phyloP scores from a whole-genome alignment of 2,888 invertebrate genomes.

The Phanerotoma sp. region DNA sequence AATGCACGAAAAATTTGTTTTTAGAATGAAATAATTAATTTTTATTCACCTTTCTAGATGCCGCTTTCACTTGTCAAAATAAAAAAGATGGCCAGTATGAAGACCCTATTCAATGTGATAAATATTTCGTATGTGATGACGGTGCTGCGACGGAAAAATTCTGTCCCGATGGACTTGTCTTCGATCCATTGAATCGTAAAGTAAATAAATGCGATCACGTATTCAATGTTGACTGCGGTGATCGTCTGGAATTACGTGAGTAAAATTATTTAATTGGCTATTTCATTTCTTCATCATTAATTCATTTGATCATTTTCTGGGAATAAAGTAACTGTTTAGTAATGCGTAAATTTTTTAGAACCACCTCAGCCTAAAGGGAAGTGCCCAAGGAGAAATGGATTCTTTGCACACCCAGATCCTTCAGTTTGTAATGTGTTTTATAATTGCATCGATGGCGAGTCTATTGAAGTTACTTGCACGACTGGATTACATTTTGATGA shows the following conservation, averaged over 20 bases:
- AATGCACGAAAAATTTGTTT: background rate
- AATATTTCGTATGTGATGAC: constrained; percentile 78
- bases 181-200: constrained; percentile 81
- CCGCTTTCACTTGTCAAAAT: constrained; percentile 78
- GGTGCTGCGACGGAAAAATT: constrained; percentile 72
- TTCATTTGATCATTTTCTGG: background rate
- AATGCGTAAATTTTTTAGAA: constrained; percentile 63
- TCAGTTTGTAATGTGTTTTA: constrained; percentile 81
- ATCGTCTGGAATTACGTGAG: constrained; percentile 87
- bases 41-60: constrained; percentile 40
- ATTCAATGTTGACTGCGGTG: constrained; percentile 89
- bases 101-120: constrained; percentile 81
- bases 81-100: constrained; percentile 80
- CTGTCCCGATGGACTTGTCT: constrained; percentile 87
- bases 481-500: constrained; percentile 88
- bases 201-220: constrained; percentile 91
- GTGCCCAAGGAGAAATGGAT: constrained; percentile 85
- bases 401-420: constrained; percentile 86
- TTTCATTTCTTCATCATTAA: constrained; percentile 4
- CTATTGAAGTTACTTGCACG: constrained; percentile 80
- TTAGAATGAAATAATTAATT: background rate
- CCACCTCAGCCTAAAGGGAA: constrained; percentile 70
- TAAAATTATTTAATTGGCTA: constrained; percentile 38
- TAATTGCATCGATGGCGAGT: constrained; percentile 86
- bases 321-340: too few species aligned